Percentiles rank a stretch among this genome's conserved stretches.
Conservation (phyloP, 2,797 vertebrate genomes). For the Toxotes lorentzi region DNA sequence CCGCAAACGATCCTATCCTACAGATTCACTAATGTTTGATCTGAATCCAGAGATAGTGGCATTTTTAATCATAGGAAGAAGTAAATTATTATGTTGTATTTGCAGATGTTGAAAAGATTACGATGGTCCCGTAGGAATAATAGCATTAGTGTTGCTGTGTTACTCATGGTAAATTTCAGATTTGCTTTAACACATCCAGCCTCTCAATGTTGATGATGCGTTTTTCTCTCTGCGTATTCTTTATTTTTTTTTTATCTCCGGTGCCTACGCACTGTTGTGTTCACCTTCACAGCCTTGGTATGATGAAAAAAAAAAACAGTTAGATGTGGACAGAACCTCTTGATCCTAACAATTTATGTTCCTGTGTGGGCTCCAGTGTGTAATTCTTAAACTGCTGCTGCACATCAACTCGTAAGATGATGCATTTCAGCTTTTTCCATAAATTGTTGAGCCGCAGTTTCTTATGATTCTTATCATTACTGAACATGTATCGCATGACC, state of each 20-base stretch:
- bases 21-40: constrained; percentile 5
- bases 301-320: constrained; percentile 3
- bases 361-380: constrained; percentile 18
- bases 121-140: background rate
- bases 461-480: background rate
- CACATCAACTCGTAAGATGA: background rate
- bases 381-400: constrained; percentile 13
- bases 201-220: constrained; percentile 2
- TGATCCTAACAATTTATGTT: background rate
- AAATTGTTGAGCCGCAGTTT: background rate
- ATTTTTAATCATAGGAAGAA: constrained; percentile 1
- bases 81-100: background rate
- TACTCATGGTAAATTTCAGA: background rate
- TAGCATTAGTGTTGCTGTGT: background rate
- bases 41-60: background rate
- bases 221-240: background rate
- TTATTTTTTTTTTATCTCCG: constrained; percentile 1
- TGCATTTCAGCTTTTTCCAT: background rate
- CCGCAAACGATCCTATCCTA: background rate
- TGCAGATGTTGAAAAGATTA: background rate
- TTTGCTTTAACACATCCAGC: constrained; percentile 16
- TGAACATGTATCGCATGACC: background rate
- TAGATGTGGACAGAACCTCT: constrained; percentile 12
- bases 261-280: background rate
- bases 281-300: constrained; percentile 32